Base-by-base conservation (phyloP, 2,888 invertebrate species). In the Ashinkailepas kermadecensis region DNA sequence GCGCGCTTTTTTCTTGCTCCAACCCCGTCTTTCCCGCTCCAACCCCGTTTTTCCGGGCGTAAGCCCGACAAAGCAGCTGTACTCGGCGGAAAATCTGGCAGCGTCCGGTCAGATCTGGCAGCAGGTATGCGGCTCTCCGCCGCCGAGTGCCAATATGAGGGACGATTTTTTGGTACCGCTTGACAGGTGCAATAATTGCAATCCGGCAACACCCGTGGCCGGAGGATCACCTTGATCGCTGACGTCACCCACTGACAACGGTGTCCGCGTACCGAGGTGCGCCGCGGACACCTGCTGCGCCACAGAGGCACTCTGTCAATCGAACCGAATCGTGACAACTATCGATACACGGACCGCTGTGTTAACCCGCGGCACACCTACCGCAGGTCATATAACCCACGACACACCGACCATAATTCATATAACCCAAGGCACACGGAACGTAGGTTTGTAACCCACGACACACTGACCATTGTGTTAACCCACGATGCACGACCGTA, bases 121-220 rank as follows among this genome's bases (percentile, higher is more conserved):
- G 54, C 74, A 54, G 74, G 18, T 74, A 39, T 39, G 74, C 74
- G 74, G 54, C 74, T 74, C 74, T 25, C 74, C 54, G 74, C 74
- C 74, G 54, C 7, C 74, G 54, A 54, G 74, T 74, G 74, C 54
- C 74, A 74, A 74, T 74, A 74, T 54, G 39, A 74, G 18, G 74
- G 54, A 6, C 15, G 54, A 54, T 74, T 74, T 74, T 74, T 74
- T 11, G 7, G 74, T 39, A 18, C 74, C 0, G 18, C 54, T 18
- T 74, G 74, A 74, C 74, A 74, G 74, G 39, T 10, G 74, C 39
- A 7, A 54, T 74, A 74, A 74, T 74, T 54, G 74, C 54, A 21
- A 23, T 11, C 67, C 25, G 67, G 12, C 25, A 4, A 4, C 7
- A 13, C 67, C 67, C 25, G 12, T 25, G 25, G 74, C 18, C 6